phyloP scores from a whole-genome alignment of 2,888 invertebrate genomes.

The Pseudococcus viburni region DNA sequence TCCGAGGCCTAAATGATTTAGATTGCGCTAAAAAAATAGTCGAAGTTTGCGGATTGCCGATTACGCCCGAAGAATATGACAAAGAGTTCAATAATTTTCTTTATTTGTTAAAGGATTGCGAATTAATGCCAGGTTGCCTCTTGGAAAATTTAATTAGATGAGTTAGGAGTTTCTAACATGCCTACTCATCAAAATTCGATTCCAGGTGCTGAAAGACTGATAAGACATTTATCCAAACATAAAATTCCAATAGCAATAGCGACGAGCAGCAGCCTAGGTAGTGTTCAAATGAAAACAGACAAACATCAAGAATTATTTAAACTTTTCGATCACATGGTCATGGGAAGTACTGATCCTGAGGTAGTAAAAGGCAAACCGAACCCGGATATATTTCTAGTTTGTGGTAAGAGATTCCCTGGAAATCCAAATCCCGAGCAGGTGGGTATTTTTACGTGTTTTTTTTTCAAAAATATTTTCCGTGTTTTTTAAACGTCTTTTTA shows the following conservation, averaged over 20 bases:
- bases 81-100: slow-evolving; percentile 76
- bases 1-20: slow-evolving; percentile 83
- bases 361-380: slow-evolving; percentile 90
- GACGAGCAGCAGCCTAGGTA: slow-evolving; percentile 84
- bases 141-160: no score
- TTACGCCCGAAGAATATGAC: slow-evolving; percentile 79
- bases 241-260: slow-evolving; percentile 89
- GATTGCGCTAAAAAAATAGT: slow-evolving; percentile 80
- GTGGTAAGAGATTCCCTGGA: slow-evolving; percentile 81
- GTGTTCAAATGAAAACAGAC: slow-evolving; percentile 80
- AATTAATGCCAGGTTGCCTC: slow-evolving; percentile 79
- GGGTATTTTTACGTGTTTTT: slow-evolving; percentile 67
- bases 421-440: slow-evolving; percentile 77
- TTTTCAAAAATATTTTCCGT: no score
- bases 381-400: slow-evolving; percentile 88
- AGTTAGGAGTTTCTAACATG: no score
- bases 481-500: no score
- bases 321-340: slow-evolving; percentile 83
- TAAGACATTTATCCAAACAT: slow-evolving; percentile 81
- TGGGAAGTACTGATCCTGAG: slow-evolving; percentile 86
- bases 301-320: slow-evolving; percentile 79
- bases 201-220: slow-evolving; percentile 85
- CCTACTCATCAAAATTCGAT: slow-evolving; percentile 67
- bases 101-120: slow-evolving; percentile 76
- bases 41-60: slow-evolving; percentile 79